phyloP scores from a whole-genome alignment of 2,888 invertebrate species.

The Sthenelais limicola region DNA sequence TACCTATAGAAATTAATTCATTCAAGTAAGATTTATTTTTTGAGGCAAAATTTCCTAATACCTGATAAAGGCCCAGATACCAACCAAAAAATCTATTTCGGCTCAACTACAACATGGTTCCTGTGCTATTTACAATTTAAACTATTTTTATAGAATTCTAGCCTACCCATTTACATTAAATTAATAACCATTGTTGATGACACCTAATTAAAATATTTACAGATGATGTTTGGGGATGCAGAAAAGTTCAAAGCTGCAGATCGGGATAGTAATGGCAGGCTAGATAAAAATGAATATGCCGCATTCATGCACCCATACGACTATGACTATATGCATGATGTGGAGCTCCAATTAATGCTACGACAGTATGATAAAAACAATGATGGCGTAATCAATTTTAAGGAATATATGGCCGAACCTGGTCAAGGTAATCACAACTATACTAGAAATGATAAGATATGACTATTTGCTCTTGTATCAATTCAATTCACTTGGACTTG shows the following conservation, averaged over 20 bases:
- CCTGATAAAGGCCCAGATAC: too few relatives aligned
- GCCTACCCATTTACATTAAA: too few relatives aligned
- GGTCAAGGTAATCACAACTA: conserved; percentile 18
- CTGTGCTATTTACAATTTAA: too few relatives aligned
- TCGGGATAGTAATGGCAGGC: conserved; percentile 82
- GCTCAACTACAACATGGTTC: too few relatives aligned
- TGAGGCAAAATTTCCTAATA: too few relatives aligned
- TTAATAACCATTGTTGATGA: background rate
- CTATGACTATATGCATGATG: conserved; percentile 83
- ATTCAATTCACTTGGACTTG: too few relatives aligned
- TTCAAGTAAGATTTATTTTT: too few relatives aligned
- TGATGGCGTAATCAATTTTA: conserved; percentile 88
- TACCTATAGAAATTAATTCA: too few relatives aligned
- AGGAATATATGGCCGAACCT: conserved; percentile 75
- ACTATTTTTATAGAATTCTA: too few relatives aligned
- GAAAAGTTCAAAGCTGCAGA: conserved; percentile 91
- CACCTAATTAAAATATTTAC: background rate
- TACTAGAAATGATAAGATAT: too few relatives aligned
- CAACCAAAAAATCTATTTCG: too few relatives aligned
- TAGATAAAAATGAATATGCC: conserved; percentile 86
- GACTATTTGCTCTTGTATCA: too few relatives aligned
- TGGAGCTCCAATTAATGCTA: conserved; percentile 76
- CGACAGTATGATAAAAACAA: conserved; percentile 87
- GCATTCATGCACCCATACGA: conserved; percentile 96
- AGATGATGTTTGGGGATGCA: conserved; percentile 77